These are phyloP conservation scores for Hylaeus volcanicus DNA, from an alignment of 1,140 invertebrate genomes.

Conservation along the genomic window DNA sequence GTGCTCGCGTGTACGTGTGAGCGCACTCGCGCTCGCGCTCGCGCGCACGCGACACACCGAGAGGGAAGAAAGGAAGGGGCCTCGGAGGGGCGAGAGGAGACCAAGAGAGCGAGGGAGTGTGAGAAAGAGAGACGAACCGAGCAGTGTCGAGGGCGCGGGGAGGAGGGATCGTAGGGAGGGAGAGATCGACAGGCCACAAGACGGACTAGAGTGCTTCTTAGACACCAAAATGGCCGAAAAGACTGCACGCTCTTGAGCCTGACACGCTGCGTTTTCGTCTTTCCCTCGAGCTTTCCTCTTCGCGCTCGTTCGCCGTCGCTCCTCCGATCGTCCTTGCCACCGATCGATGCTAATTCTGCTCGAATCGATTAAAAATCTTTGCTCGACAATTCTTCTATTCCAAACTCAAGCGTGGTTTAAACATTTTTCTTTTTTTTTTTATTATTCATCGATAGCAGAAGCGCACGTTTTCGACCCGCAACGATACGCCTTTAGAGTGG, in stretches of 20 bases:
- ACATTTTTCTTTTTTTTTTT: no score
- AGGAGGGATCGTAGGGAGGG: conserved; percentile 43
- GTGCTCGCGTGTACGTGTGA: conserved; percentile 8
- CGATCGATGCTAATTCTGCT: background rate
- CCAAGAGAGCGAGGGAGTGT: conserved; percentile 13
- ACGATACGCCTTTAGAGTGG: no score
- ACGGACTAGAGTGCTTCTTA: conserved; percentile 62
- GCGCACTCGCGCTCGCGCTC: conserved; percentile 2
- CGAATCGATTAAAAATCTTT: background rate
- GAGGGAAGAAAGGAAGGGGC: conserved; percentile 35
- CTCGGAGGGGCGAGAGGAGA: conserved; percentile 15
- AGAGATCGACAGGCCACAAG: conserved; percentile 51
- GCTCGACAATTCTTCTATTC: no score
- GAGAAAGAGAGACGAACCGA: conserved; percentile 26
- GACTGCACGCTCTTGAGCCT: conserved; percentile 42
- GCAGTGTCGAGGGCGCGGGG: conserved; percentile 13
- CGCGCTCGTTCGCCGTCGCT: background rate
- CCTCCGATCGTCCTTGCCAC: background rate
- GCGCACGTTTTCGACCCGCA: no score
- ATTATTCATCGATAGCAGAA: no score
- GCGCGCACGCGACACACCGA: conserved; percentile 33
- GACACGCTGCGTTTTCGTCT: conserved; percentile 54
- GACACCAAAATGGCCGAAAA: conserved; percentile 71
- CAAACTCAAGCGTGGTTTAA: no score
- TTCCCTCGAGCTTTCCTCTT: background rate